Conservation (phyloP, 2,888 invertebrate species). For the Choreutis nemorana region DNA sequence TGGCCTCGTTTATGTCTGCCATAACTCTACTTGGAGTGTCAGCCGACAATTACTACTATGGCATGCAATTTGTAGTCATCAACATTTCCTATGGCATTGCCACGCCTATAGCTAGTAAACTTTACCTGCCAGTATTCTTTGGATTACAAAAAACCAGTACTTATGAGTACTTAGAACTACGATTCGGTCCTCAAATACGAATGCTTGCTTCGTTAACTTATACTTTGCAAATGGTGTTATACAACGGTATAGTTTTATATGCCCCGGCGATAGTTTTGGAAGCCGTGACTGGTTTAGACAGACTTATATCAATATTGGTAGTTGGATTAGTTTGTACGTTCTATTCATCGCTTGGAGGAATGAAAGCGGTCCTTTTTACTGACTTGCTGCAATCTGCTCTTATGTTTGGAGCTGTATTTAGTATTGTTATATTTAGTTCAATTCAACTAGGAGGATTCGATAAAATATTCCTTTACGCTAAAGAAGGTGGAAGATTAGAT, state of each 20-base stretch:
- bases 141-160: conserved; percentile 85
- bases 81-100: conserved; percentile 78
- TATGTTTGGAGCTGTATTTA: conserved; percentile 85
- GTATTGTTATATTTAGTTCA: conserved; percentile 78
- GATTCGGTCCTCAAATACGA: conserved; percentile 82
- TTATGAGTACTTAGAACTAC: conserved; percentile 89
- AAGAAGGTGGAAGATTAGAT: conserved; percentile 73
- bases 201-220: conserved; percentile 84
- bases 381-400: conserved; percentile 85
- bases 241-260: conserved; percentile 91
- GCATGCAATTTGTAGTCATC: conserved; percentile 80
- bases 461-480: conserved; percentile 76
- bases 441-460: conserved; percentile 74
- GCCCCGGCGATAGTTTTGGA: conserved; percentile 92
- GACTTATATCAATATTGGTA: conserved; percentile 75
- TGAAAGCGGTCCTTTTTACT: conserved; percentile 90
- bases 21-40: conserved; percentile 89
- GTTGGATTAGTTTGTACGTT: conserved; percentile 84
- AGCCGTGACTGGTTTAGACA: conserved; percentile 82
- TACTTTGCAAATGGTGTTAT: conserved; percentile 87
- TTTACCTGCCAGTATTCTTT: conserved; percentile 88
- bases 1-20: conserved; percentile 95
- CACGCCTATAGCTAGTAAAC: conserved; percentile 78
- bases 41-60: conserved; percentile 85
- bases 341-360: conserved; percentile 88